phyloP scores from a whole-genome alignment of 2,113 vertebrate genomes.

The Phalacrocorax pelagicus region DNA sequence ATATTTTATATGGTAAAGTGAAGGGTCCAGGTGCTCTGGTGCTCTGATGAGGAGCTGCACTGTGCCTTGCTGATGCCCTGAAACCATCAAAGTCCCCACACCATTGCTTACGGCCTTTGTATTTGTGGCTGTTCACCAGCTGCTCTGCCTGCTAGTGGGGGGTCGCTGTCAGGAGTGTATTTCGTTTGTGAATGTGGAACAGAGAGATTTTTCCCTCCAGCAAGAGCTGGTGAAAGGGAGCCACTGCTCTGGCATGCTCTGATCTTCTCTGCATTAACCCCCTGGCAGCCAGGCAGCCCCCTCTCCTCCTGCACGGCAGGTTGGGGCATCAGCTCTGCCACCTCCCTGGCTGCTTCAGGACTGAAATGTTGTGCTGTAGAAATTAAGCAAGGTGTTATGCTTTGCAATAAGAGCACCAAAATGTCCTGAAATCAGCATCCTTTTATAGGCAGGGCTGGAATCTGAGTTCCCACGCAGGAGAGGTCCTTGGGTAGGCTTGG shows the following conservation, averaged over 20 bases:
- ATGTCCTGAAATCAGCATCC: not conserved
- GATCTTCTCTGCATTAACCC: not conserved
- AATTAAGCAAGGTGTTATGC: not conserved
- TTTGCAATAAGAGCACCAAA: not conserved
- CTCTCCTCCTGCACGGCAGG: not conserved
- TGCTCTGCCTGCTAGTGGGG: not conserved
- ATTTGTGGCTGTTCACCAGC: not conserved
- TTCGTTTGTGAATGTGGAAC: not conserved
- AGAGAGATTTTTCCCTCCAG: not conserved
- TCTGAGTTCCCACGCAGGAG: not conserved
- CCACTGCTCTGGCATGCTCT: not conserved
- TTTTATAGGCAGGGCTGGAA: not conserved
- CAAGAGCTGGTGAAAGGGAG: not conserved
- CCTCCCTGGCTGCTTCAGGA: not conserved
- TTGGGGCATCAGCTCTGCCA: not conserved
- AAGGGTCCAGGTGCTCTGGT: not conserved
- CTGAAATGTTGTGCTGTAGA: not conserved
- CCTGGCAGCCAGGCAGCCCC: not conserved
- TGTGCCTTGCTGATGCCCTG: not conserved
- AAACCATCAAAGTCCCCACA: not conserved
- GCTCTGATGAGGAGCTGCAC: not conserved
- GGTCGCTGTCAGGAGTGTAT: not conserved
- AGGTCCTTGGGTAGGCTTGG: not conserved
- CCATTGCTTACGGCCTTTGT: not conserved
- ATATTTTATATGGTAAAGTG: rapidly evolving